Percentiles rank a stretch among this genome's conserved stretches.
These are phyloP conservation scores for Graphium colonna DNA, from an alignment of 2,888 invertebrate species.

Conservation along the genomic window DNA sequence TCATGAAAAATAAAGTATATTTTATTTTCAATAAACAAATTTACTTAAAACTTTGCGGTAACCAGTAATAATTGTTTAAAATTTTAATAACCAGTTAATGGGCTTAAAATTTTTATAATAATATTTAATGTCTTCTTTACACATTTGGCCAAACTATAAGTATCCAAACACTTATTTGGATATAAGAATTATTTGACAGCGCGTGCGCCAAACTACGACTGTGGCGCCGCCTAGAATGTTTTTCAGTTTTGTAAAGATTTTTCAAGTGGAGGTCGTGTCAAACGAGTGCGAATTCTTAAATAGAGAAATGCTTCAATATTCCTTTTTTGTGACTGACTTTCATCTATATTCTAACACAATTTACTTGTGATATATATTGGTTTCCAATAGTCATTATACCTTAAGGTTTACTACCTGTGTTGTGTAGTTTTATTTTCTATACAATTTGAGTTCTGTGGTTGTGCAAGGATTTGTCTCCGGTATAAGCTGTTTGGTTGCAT, in stretches of 20 bases:
- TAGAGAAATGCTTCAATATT: conserved; percentile 64
- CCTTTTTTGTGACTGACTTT: conserved; percentile 47
- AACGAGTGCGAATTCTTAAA: conserved; percentile 44
- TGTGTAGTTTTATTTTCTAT: conserved; percentile 58
- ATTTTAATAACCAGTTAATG: no score
- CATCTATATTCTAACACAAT: conserved; percentile 64
- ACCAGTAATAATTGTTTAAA: no score
- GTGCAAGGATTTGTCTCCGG: conserved; percentile 65
- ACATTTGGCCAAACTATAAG: conserved; percentile 2
- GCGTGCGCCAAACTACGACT: conserved; percentile 51
- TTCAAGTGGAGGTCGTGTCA: conserved; percentile 56
- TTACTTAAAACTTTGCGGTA: no score
- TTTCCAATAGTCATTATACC: conserved; percentile 42
- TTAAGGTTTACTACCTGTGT: conserved; percentile 51
- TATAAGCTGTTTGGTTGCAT: conserved; percentile 10
- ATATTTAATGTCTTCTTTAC: no score
- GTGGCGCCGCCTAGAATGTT: conserved; percentile 43
- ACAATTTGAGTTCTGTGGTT: conserved; percentile 62
- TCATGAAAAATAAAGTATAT: no score
- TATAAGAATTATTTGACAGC: conserved; percentile 42
- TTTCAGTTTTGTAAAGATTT: conserved; percentile 68
- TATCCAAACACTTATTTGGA: neutral
- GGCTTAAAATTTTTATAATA: no score
- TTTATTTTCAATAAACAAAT: no score
- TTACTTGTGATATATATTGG: conserved; percentile 46